Evolutionary conservation across 2,888 invertebrate genomes (phyloP).

Genomic region (Apamea anceps): DNA sequence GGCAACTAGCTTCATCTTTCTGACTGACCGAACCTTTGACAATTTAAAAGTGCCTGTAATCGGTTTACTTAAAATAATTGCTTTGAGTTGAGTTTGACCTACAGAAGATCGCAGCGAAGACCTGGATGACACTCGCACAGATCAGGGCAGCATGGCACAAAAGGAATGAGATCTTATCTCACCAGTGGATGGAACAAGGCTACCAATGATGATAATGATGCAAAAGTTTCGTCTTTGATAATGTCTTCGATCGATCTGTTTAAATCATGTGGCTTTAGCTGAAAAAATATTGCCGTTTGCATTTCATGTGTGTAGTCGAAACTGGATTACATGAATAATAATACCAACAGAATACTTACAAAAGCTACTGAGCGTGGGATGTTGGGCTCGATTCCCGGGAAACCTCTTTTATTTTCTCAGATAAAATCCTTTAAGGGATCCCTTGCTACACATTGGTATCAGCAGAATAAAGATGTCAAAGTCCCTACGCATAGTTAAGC

Average conservation of each 20-base stretch:
- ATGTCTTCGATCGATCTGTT: neutral
- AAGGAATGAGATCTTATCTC: neutral
- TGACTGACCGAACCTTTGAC: too few relatives aligned
- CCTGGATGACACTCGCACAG: neutral
- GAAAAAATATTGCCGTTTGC: neutral
- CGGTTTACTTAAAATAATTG: too few relatives aligned
- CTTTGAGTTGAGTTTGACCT: neutral
- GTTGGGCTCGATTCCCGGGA: neutral
- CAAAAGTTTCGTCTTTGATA: neutral
- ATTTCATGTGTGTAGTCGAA: neutral
- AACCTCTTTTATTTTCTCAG: neutral
- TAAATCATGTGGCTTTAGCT: neutral
- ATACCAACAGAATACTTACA: neutral
- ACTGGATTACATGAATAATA: too few relatives aligned
- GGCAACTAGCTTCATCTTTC: too few relatives aligned
- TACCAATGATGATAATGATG: neutral
- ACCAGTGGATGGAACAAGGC: neutral
- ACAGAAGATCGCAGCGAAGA: neutral
- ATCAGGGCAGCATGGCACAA: neutral
- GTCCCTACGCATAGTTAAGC: constrained; percentile 3
- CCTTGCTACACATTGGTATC: constrained; percentile 18
- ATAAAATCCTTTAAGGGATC: constrained; percentile 2
- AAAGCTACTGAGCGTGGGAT: neutral
- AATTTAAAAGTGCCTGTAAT: too few relatives aligned
- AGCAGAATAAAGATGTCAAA: constrained; percentile 8